Conservation (phyloP, 2,888 invertebrate species). For the Heteromyza rotundicornis region DNA sequence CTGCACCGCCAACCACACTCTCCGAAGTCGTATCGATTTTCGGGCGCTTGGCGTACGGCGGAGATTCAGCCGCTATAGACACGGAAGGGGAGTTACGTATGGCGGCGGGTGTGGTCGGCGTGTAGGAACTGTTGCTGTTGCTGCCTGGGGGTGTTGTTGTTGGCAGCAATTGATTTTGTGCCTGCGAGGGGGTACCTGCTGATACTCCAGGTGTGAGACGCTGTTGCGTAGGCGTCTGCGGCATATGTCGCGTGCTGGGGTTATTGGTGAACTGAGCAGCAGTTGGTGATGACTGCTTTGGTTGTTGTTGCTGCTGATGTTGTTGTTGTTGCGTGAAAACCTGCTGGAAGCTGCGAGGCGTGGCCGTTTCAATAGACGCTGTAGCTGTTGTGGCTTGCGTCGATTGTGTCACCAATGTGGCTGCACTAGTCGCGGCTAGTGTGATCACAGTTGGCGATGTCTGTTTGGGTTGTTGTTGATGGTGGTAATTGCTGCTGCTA, state of each 20-base stretch:
- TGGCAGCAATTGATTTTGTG: conserved; percentile 29
- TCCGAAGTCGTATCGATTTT: conserved; percentile 38
- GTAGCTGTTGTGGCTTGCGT: conserved; percentile 30
- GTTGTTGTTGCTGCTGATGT: conserved; percentile 25
- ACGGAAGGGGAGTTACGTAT: background rate
- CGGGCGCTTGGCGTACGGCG: conserved; percentile 45
- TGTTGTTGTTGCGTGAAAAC: conserved; percentile 43
- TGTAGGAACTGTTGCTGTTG: background rate
- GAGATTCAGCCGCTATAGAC: conserved; percentile 8
- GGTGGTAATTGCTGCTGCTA: conserved; percentile 26
- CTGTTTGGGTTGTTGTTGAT: conserved; percentile 29
- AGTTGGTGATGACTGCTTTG: conserved; percentile 35
- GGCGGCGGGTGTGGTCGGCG: background rate
- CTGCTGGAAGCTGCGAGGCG: conserved; percentile 42
- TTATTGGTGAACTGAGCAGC: too few species aligned
- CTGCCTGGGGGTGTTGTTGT: conserved; percentile 20
- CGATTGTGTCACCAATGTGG: conserved; percentile 22
- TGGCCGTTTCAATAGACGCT: conserved; percentile 28
- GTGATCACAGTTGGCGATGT: conserved; percentile 24
- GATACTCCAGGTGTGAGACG: conserved; percentile 44
- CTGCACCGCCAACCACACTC: conserved; percentile 40
- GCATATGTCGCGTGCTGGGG: conserved; percentile 50
- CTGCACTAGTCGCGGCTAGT: conserved; percentile 20
- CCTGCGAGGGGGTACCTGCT: conserved; percentile 36
- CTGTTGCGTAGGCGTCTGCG: conserved; percentile 41